Evolutionary conservation across 2,888 invertebrate species (phyloP).

Genomic region (Morpho deidamia): DNA sequence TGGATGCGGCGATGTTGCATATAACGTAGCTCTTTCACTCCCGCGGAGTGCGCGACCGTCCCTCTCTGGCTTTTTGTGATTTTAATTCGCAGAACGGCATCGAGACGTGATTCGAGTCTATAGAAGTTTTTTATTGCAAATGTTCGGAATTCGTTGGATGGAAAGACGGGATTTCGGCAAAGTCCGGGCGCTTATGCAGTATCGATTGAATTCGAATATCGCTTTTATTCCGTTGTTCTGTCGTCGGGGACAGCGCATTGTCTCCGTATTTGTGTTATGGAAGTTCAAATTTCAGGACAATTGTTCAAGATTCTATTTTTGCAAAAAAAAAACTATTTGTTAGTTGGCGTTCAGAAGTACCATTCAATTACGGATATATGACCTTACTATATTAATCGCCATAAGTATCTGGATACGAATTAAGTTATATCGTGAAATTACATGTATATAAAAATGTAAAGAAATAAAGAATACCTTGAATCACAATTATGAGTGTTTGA

Average conservation of each 20-base stretch:
- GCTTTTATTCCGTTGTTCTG: conserved; percentile 21
- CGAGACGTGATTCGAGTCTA: conserved; percentile 73
- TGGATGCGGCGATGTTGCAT: conserved; percentile 79
- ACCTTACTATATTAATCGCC: no score
- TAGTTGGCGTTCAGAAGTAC: no score
- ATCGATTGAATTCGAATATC: conserved; percentile 46
- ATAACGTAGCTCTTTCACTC: conserved; percentile 72
- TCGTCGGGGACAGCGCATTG: conserved; percentile 8
- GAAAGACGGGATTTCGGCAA: conserved; percentile 56
- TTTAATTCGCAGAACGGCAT: conserved; percentile 76
- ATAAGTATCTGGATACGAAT: no score
- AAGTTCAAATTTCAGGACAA: no score
- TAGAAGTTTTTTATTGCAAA: conserved; percentile 67
- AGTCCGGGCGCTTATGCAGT: conserved; percentile 38
- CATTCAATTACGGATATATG: no score
- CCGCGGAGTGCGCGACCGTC: conserved; percentile 44
- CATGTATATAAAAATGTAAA: no score
- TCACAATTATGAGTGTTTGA: no score
- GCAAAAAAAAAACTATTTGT: no score
- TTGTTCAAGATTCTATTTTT: no score
- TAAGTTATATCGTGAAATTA: no score
- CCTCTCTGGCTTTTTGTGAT: conserved; percentile 72
- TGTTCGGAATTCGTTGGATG: conserved; percentile 60
- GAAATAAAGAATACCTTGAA: no score
- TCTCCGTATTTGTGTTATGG: background rate